These are phyloP conservation scores for Chionis minor DNA, from an alignment of 2,113 vertebrate genomes.

Conservation along the genomic window DNA sequence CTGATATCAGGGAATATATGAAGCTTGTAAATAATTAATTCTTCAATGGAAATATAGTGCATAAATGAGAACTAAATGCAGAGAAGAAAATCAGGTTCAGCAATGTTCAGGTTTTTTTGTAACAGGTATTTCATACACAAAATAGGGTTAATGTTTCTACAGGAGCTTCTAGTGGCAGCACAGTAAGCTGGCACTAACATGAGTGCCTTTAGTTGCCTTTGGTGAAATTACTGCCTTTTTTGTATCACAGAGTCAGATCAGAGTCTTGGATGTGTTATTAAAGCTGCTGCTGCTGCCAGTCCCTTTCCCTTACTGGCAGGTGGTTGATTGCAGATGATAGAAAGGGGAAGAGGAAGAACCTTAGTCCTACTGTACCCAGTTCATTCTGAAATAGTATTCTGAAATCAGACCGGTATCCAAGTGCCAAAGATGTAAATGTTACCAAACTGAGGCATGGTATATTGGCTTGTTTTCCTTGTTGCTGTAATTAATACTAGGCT, in stretches of 20 bases:
- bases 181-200: fast-evolving
- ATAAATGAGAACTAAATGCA: background rate
- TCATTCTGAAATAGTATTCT: background rate
- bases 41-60: background rate
- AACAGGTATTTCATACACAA: background rate
- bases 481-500: background rate
- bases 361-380: background rate
- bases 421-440: background rate
- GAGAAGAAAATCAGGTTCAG: background rate
- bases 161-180: background rate
- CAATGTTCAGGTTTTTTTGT: background rate
- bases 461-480: background rate
- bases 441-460: background rate
- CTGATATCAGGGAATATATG: background rate
- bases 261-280: background rate
- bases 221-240: background rate
- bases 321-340: background rate
- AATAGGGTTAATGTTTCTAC: background rate
- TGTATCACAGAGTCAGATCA: background rate
- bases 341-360: background rate
- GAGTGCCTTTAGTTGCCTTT: background rate
- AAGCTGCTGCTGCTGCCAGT: background rate
- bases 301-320: background rate
- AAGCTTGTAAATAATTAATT: background rate
- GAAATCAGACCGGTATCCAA: background rate